phyloP scores from a whole-genome alignment of 2,888 invertebrate genomes.

The Sarcophaga subvicina region DNA sequence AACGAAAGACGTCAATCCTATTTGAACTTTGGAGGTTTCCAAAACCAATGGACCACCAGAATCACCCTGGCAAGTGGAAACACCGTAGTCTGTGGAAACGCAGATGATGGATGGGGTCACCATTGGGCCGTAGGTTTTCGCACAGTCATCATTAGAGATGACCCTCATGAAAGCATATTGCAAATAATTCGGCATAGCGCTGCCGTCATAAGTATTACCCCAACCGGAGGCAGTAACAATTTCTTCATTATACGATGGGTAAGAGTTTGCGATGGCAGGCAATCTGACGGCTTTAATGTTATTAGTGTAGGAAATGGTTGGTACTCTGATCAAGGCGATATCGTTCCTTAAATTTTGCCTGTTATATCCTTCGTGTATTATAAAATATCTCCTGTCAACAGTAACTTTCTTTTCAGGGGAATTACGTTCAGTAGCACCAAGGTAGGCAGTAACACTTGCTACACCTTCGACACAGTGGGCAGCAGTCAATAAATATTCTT shows the following conservation, averaged over 20 bases:
- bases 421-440: too few species aligned
- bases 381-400: too few species aligned
- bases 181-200: slow-evolving; percentile 72
- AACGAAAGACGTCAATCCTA: slow-evolving; percentile 71
- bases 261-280: slow-evolving; percentile 68
- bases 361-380: too few species aligned
- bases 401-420: too few species aligned
- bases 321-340: slow-evolving; percentile 75
- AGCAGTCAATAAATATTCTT: too few species aligned
- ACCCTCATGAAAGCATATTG: slow-evolving; percentile 76
- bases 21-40: slow-evolving; percentile 38
- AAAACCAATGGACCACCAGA: slow-evolving; percentile 62
- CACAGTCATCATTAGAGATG: slow-evolving; percentile 77
- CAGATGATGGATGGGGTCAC: slow-evolving; percentile 71
- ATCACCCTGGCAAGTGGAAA: slow-evolving; percentile 78
- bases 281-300: too few species aligned
- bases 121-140: slow-evolving; percentile 69
- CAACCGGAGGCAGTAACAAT: slow-evolving; percentile 79
- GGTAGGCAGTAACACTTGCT: too few species aligned
- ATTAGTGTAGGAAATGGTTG: slow-evolving; percentile 58
- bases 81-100: slow-evolving; percentile 77
- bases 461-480: too few species aligned
- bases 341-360: too few species aligned
- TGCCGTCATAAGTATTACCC: slow-evolving; percentile 70
- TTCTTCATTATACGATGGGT: slow-evolving; percentile 76